A percentile compares a stretch with the other conserved stretches of the same genome.
Evolutionary conservation across 2,113 vertebrate species (phyloP).

Genomic region (Ondatra zibethicus): DNA sequence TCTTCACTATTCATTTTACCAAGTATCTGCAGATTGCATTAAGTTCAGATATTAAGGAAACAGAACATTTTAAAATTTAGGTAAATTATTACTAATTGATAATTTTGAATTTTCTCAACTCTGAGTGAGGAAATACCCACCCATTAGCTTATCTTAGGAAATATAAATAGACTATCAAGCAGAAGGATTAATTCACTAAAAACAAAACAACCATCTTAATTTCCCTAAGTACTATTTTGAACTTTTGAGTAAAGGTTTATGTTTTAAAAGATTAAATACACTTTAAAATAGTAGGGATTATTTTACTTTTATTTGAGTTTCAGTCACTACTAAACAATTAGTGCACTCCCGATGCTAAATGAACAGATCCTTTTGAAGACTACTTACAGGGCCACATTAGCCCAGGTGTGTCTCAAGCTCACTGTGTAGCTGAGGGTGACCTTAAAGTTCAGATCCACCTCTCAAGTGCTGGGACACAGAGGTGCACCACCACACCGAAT

Average conservation of each 20-base stretch:
- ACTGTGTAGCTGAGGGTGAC: background rate
- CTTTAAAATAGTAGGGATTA: slow-evolving; percentile 29
- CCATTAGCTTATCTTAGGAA: slow-evolving; percentile 13
- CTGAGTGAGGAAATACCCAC: slow-evolving; percentile 32
- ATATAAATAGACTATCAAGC: slow-evolving; percentile 33
- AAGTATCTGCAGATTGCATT: slow-evolving; percentile 34
- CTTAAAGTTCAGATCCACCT: background rate
- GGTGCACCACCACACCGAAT: background rate
- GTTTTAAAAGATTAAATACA: slow-evolving; percentile 49
- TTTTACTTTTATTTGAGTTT: slow-evolving; percentile 28
- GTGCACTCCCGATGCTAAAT: background rate
- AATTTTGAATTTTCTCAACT: slow-evolving; percentile 58
- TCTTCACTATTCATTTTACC: background rate
- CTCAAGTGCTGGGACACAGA: too few species aligned
- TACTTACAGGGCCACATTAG: background rate
- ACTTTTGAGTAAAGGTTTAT: background rate
- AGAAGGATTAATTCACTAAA: slow-evolving; percentile 15
- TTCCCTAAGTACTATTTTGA: slow-evolving; percentile 39
- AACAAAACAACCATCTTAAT: slow-evolving; percentile 24
- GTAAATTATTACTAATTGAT: background rate
- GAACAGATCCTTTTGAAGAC: background rate
- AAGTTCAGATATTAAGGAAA: background rate
- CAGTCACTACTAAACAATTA: background rate
- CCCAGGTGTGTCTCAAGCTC: background rate
- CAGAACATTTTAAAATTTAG: slow-evolving; percentile 48